Evolutionary conservation across 2,797 vertebrate genomes (phyloP).

Genomic region (Alfaro cultratus): DNA sequence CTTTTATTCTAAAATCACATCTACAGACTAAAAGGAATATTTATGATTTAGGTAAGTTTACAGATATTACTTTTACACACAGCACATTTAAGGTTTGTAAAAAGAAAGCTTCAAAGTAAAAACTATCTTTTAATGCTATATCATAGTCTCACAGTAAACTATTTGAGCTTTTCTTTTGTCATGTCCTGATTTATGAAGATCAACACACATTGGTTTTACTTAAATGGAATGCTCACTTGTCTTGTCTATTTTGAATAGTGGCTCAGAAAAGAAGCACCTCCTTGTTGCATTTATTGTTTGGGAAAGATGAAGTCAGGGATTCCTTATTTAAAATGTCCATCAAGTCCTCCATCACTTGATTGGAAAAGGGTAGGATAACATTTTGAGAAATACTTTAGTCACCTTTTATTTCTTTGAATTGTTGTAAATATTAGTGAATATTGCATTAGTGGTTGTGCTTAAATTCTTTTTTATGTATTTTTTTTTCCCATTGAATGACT

Average conservation of each 20-base stretch:
- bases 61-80: conserved; percentile 7
- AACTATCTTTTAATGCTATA: not conserved
- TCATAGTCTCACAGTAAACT: not conserved
- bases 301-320: not conserved
- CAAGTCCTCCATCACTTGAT: not conserved
- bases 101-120: not conserved
- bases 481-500: not conserved
- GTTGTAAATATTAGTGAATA: not conserved
- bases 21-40: conserved; percentile 36
- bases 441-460: not conserved
- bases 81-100: not conserved
- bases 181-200: not conserved
- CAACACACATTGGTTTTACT: not conserved
- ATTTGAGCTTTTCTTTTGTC: not conserved
- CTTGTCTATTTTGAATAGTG: not conserved
- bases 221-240: not conserved
- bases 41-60: conserved; percentile 5
- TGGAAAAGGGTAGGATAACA: not conserved
- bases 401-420: not conserved
- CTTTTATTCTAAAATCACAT: conserved; percentile 32
- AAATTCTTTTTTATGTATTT: not conserved
- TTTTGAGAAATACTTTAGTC: not conserved
- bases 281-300: not conserved
- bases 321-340: not conserved
- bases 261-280: not conserved